Conservation (phyloP, 2,888 invertebrate genomes). For the Amitus sp. region DNA sequence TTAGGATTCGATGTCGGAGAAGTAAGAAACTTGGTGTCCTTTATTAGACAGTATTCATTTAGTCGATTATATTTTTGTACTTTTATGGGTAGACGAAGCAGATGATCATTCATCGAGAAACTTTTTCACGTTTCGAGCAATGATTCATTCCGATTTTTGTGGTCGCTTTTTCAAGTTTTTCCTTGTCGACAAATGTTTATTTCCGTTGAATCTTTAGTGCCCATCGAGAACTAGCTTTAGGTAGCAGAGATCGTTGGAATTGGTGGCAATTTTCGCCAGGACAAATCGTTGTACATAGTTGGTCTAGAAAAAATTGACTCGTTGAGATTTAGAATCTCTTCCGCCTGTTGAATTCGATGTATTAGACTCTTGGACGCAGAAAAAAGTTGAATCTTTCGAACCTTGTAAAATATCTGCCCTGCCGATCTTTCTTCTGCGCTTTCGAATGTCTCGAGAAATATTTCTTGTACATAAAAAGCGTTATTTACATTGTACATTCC, state of each 20-base stretch:
- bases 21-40: constrained; percentile 15
- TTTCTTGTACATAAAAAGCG: background rate
- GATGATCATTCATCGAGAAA: background rate
- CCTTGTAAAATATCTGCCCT: constrained; percentile 18
- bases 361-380: constrained; percentile 34
- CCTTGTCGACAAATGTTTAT: background rate
- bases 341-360: constrained; percentile 35
- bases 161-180: background rate
- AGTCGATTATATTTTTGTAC: constrained; percentile 38
- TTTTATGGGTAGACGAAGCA: constrained; percentile 29
- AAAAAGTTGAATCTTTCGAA: constrained; percentile 16
- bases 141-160: background rate
- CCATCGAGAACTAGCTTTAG: background rate
- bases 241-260: constrained; percentile 3
- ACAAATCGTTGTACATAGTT: constrained; percentile 44
- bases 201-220: background rate
- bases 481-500: background rate
- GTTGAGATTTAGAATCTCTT: background rate
- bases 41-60: constrained; percentile 28
- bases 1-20: background rate
- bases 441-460: constrained; percentile 3
- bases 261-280: background rate
- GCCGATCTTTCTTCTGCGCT: constrained; percentile 23
- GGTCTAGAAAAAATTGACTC: constrained; percentile 32
- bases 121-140: constrained; percentile 6